Evolutionary conservation across 2,888 invertebrate species (phyloP), one percentile per base, ranked within the genome.

Genomic region (Diloba caeruleocephala): DNA sequence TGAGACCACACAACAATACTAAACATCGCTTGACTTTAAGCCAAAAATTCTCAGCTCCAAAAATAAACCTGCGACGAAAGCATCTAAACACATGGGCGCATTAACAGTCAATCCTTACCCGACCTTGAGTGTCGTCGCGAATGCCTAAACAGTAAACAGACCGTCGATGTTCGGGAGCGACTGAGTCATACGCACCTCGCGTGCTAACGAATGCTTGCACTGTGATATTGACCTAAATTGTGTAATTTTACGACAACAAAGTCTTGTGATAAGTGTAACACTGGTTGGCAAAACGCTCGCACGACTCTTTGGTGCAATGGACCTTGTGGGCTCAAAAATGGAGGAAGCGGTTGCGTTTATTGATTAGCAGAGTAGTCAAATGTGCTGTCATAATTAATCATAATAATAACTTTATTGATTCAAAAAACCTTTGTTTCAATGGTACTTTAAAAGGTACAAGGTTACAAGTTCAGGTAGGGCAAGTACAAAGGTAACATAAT

Each of bases 201-300:
- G 26, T 69, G 82, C 79, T 70, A 78, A 73, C 79, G 79, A 74
- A 74, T 64, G 49, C 76, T 66, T 67, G 73, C 78, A 74, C 57
- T 70, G 72, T 81, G 89, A 74, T 88, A 90, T 87, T 90, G 90
- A 89, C 90, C 89, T 71, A 71, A 81, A 87, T 89, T 86, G 82
- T 81, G 89, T 81, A 90, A 90, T 72, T 79, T 73, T 77, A 81
- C 81, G 78, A 31, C 36, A 59, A 63, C 45, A 41, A 39, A 46
- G 8, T 15, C 31, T 48, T 4, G 17, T 46, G 21, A 25, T 19
- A 6, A 19, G 7, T 41, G 37, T 37, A 33, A 10, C 21, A 15
- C 26, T 33, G 32, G 37, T 62, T 59, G 37, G 49, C 8, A 59
- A 59, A 55, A 55, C 31, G 31, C 10, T 54, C 32, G 37, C 54